Percentiles rank a stretch among this genome's conserved stretches.
phyloP scores from a whole-genome alignment of 1,140 invertebrate genomes.

The Drosophila ohnishii region DNA sequence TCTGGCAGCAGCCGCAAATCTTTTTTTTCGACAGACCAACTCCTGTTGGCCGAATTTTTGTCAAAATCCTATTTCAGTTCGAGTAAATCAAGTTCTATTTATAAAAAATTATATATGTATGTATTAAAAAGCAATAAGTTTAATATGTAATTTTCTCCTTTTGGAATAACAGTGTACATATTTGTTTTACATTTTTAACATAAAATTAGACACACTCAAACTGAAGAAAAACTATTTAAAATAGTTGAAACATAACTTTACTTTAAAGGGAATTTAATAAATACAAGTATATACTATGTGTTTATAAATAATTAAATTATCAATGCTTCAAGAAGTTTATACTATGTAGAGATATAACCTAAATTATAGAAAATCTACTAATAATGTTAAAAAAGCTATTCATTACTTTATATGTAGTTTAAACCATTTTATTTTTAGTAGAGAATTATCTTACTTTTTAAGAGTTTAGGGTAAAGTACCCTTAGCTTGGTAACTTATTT shows the following conservation, averaged over 20 bases:
- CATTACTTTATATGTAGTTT: background rate
- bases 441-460: too few species aligned
- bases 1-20: conserved; percentile 11
- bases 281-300: background rate
- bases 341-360: background rate
- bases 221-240: background rate
- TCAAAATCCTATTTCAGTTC: background rate
- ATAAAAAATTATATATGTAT: conserved; percentile 4
- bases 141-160: background rate
- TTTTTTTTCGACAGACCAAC: conserved; percentile 12
- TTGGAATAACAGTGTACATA: background rate
- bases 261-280: background rate
- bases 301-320: background rate
- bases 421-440: background rate
- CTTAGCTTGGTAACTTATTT: conserved; percentile 9
- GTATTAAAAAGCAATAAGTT: background rate
- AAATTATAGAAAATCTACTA: background rate
- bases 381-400: too few species aligned
- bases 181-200: background rate
- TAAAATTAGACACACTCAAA: background rate
- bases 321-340: background rate
- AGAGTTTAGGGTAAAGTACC: too few species aligned
- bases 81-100: background rate
- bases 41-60: conserved; percentile 2
- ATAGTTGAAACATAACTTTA: background rate